Conservation (phyloP, 2,113 vertebrate genomes). For the Cichladusa arquata region DNA sequence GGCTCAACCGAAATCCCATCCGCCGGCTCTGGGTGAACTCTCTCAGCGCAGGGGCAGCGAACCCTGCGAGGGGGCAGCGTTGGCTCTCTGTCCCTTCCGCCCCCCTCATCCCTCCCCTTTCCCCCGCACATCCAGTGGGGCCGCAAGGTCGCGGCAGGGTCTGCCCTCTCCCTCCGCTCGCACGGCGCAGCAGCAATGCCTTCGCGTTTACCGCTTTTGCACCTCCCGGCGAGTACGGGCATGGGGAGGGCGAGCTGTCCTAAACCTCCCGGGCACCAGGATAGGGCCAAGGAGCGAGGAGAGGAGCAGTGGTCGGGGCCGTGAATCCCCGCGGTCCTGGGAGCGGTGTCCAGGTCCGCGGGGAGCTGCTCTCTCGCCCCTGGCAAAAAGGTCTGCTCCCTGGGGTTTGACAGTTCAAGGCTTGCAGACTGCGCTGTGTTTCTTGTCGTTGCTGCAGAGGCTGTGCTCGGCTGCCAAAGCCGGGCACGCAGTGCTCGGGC, state of each 20-base stretch:
- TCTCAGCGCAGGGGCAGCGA: background rate
- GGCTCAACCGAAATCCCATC: background rate
- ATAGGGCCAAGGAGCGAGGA: background rate
- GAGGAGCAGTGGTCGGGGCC: background rate
- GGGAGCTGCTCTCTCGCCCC: background rate
- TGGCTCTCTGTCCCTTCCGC: background rate
- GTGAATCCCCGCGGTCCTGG: background rate
- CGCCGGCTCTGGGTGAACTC: background rate
- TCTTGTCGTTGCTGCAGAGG: background rate
- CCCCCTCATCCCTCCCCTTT: background rate
- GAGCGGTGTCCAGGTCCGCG: background rate
- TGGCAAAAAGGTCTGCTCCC: background rate
- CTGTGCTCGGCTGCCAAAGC: background rate
- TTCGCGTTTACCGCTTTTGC: background rate
- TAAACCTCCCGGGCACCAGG: background rate
- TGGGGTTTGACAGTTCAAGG: background rate
- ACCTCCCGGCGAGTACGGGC: background rate
- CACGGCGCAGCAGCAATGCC: background rate
- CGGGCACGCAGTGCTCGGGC: background rate
- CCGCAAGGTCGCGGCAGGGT: background rate
- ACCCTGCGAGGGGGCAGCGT: background rate
- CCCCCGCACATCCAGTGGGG: background rate
- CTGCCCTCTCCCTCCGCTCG: background rate
- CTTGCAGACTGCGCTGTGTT: background rate
- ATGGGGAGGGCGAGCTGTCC: background rate